Conservation (phyloP, 1,140 invertebrate genomes). For the Eubasilissa regina region DNA sequence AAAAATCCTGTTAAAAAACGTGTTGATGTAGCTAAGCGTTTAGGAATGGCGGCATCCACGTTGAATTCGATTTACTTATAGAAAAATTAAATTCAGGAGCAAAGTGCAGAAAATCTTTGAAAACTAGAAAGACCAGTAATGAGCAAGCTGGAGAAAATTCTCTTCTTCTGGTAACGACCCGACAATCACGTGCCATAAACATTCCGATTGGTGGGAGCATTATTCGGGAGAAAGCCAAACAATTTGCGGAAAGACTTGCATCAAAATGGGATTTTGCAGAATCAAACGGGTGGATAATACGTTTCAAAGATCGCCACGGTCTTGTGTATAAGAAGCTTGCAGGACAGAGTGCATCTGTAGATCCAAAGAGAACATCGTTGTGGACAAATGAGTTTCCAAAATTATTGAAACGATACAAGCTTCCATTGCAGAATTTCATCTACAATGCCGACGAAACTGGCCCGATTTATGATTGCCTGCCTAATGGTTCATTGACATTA, state of each 20-base stretch:
- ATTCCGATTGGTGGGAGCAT: slow-evolving; percentile 44
- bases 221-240: slow-evolving; percentile 40
- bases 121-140: slow-evolving; percentile 47
- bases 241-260: slow-evolving; percentile 41
- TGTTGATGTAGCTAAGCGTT: slow-evolving; percentile 47
- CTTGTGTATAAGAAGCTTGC: neutral
- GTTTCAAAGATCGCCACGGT: no score
- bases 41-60: slow-evolving; percentile 48
- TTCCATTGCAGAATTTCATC: neutral
- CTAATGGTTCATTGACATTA: neutral
- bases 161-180: slow-evolving; percentile 42
- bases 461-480: neutral
- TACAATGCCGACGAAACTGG: neutral
- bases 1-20: slow-evolving; percentile 50
- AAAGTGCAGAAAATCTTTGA: slow-evolving; percentile 47
- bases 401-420: neutral
- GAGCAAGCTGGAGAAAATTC: slow-evolving; percentile 51
- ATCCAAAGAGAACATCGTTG: neutral
- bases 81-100: slow-evolving; percentile 47
- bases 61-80: slow-evolving; percentile 44
- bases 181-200: slow-evolving; percentile 36
- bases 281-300: no score
- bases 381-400: neutral
- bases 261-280: slow-evolving; percentile 28
- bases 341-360: neutral